Percentiles rank a stretch among this genome's conserved stretches.
Evolutionary conservation across 2,113 vertebrate genomes (phyloP).

Genomic region (Nesogale talazaci): DNA sequence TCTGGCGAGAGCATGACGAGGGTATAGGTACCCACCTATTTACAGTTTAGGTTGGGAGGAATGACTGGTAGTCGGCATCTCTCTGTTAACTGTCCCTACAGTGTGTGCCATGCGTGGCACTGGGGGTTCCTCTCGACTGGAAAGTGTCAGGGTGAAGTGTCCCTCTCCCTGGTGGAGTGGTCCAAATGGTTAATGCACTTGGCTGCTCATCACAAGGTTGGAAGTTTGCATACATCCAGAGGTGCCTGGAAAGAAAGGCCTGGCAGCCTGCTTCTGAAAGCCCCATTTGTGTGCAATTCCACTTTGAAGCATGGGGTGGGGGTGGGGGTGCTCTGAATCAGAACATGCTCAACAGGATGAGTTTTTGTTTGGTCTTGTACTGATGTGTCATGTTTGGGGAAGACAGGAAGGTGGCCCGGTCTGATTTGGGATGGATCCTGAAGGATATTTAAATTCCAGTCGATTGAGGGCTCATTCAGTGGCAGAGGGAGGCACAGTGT

Average conservation of each 20-base stretch:
- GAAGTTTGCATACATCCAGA: background rate
- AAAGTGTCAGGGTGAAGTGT: background rate
- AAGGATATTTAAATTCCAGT: background rate
- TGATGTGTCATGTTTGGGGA: background rate
- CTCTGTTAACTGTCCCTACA: background rate
- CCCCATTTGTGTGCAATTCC: too few relatives aligned
- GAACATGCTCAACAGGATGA: background rate
- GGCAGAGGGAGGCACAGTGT: background rate
- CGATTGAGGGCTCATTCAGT: background rate
- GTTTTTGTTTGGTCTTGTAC: background rate
- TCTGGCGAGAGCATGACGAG: too few relatives aligned
- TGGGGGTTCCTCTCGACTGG: too few relatives aligned
- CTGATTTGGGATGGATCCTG: background rate
- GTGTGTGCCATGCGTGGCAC: background rate
- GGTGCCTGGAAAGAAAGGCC: background rate
- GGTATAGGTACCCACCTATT: background rate
- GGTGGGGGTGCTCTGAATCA: background rate
- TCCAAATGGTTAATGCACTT: background rate
- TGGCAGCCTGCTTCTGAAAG: background rate
- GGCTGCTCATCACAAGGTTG: background rate
- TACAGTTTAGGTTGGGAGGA: constrained; percentile 31
- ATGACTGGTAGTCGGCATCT: background rate
- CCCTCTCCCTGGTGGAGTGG: background rate
- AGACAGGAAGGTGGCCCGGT: background rate
- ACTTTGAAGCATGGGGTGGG: too few relatives aligned